Evolutionary conservation across 1,140 invertebrate species (phyloP).

Genomic region (Cherax destructor): DNA sequence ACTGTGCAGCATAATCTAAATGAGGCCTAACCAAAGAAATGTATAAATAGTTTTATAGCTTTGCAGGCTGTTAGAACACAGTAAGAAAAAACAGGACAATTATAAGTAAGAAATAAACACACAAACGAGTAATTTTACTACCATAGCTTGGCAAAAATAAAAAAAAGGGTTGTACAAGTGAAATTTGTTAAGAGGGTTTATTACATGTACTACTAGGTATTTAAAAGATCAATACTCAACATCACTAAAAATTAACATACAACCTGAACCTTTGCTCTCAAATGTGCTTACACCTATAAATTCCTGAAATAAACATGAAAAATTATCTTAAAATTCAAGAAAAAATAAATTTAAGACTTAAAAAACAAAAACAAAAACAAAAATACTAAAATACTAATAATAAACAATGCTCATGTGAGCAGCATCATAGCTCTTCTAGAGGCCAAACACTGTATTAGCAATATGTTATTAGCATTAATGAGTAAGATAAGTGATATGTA

Average conservation of each 20-base stretch:
- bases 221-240: slow-evolving; percentile 9
- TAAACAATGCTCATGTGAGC: too few species aligned
- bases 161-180: not conserved
- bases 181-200: not conserved
- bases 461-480: too few species aligned
- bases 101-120: not conserved
- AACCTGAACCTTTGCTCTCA: slow-evolving; percentile 51
- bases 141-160: not conserved
- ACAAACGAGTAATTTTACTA: not conserved
- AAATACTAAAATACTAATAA: not conserved
- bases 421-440: too few species aligned
- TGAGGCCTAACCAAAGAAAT: too few species aligned
- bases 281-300: slow-evolving; percentile 66
- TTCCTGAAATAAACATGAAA: slow-evolving; percentile 44
- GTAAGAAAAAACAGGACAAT: not conserved
- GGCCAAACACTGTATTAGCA: too few species aligned
- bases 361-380: not conserved
- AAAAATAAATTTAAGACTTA: not conserved
- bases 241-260: slow-evolving; percentile 18
- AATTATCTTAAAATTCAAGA: slow-evolving; percentile 78
- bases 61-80: slow-evolving; percentile 1
- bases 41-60: too few species aligned
- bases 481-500: too few species aligned
- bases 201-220: not conserved
- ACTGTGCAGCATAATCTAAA: too few species aligned